Base-by-base conservation (phyloP, 92 coral and sea anemone genomes). In the Epizoanthus stellaris region DNA sequence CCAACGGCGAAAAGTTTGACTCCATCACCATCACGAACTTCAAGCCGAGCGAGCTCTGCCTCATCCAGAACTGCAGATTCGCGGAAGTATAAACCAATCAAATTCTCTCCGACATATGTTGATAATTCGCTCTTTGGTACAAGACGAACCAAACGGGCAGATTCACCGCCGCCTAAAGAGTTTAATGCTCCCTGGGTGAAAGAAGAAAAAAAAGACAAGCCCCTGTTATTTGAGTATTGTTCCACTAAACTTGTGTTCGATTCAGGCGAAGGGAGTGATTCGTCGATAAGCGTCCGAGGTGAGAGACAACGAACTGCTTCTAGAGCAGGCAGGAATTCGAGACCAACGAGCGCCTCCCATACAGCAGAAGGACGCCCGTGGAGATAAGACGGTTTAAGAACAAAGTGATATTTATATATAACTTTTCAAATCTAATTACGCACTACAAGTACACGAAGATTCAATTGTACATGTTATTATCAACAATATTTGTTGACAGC, bases 81-180 rank as follows among this genome's bases (percentile, higher is more conserved):
- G 15, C 91, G 90, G 19, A 85, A 82, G 40, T 87, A 88, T 47
- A 89, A 90, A 80, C 91, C 91, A 0, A 86, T 89, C 1, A 92
- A 94, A 66, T 95, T 95, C 80, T 88, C 95, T 10, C 95, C 98
- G 12, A 84, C 93, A 1, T 89, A 81, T 68, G 89, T 94, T 0
- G 98, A 96, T 73, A 90, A 94, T 16, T 82, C 90, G 12, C 88
- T 96, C 70, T 96, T 96, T 84, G 94, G 94, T 40, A 82, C 87
- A 10, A 85, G 90, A 65, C 90, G 69, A 85, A 88, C 86, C 5
- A 85, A 92, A 80, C 92, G 91, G 38, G 72, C 89, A 0, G 84
- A 91, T 70, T 89, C 93, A 4, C 88, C 90, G 0, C 90, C 92
- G 9, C 85, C 89, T 3, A 20, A 63, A 25, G 93, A 91, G 15